Evolutionary conservation across 2,113 vertebrate species (phyloP).

Genomic region (Erythrocercus mccallii): DNA sequence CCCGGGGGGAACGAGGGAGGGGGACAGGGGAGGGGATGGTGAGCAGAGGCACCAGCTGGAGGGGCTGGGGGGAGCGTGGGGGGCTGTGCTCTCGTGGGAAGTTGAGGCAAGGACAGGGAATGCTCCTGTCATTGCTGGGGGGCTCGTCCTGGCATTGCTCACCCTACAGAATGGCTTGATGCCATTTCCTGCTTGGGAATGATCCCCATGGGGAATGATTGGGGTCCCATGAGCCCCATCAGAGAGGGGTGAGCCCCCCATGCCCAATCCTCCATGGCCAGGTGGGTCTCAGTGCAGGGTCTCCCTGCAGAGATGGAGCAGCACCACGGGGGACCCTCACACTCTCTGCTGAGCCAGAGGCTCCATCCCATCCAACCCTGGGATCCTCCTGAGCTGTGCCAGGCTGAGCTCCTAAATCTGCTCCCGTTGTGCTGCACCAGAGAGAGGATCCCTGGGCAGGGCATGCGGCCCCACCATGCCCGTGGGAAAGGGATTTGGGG

Average conservation of each 20-base stretch:
- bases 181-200: neutral
- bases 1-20: neutral
- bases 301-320: neutral
- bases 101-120: neutral
- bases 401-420: neutral
- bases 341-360: neutral
- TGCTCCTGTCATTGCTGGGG: neutral
- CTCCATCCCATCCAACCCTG: neutral
- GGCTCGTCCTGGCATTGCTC: neutral
- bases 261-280: fast-evolving
- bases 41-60: neutral
- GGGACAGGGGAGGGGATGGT: fast-evolving
- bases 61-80: neutral
- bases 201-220: fast-evolving
- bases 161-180: fast-evolving
- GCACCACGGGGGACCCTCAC: fast-evolving
- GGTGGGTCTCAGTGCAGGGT: fast-evolving
- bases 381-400: neutral
- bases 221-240: neutral
- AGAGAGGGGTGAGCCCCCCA: neutral
- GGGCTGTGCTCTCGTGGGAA: neutral
- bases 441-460: neutral
- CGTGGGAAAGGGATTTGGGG: neutral
- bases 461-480: fast-evolving
- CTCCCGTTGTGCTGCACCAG: neutral